Percentiles rank a stretch among this genome's conserved stretches.
Evolutionary conservation across 2,797 vertebrate genomes (phyloP).

Genomic region (Psittacula derbiana): DNA sequence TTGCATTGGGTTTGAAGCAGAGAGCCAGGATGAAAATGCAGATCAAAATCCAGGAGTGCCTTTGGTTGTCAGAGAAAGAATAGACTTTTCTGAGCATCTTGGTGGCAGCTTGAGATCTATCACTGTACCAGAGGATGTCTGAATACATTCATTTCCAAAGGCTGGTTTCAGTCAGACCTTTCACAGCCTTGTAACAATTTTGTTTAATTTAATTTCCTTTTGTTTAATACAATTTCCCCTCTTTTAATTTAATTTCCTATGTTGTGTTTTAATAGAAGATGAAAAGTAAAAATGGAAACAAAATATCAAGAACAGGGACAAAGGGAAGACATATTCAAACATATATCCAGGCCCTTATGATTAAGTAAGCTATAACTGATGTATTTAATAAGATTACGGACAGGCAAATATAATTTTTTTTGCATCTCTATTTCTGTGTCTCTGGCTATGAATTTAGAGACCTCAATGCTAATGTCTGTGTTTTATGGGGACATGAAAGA

Average conservation of each 20-base stretch:
- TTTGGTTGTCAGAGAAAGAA: neutral
- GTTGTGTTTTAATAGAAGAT: slow-evolving; percentile 58
- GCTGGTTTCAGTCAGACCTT: slow-evolving; percentile 64
- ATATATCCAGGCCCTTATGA: neutral
- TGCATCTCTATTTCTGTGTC: neutral
- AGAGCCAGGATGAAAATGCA: neutral
- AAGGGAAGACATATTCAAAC: neutral
- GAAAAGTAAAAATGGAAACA: slow-evolving; percentile 54
- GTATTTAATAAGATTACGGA: neutral
- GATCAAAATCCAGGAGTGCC: neutral
- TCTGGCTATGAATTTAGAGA: neutral
- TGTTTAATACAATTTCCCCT: slow-evolving; percentile 51
- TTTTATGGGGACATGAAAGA: neutral
- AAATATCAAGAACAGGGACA: neutral
- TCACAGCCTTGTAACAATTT: slow-evolving; percentile 55
- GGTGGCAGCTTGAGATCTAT: neutral
- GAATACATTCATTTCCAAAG: slow-evolving; percentile 38
- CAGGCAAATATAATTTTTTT: neutral
- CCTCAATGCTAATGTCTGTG: neutral
- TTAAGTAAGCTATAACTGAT: neutral
- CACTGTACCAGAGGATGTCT: neutral
- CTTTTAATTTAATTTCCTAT: slow-evolving; percentile 62
- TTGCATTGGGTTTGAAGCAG: neutral
- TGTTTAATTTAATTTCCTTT: slow-evolving; percentile 71
- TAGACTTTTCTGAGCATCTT: neutral